Conservation (phyloP, 2,888 invertebrate species). For the Phyllotreta cruciferae region DNA sequence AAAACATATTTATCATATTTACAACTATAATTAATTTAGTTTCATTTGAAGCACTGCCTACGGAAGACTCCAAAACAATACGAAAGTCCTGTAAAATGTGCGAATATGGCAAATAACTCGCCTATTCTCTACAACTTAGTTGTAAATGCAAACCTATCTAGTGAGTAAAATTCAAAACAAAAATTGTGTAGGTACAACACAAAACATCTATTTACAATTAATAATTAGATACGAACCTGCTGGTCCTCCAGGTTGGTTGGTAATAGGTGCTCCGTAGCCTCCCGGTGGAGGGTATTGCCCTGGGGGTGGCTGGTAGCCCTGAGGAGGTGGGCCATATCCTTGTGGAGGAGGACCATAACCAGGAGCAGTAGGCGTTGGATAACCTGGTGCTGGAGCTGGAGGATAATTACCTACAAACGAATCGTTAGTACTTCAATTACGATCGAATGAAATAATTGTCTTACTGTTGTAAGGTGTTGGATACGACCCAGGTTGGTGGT, state of each 20-base stretch:
- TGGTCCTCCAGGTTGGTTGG: slow-evolving; percentile 49
- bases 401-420: slow-evolving; percentile 43
- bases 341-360: slow-evolving; percentile 45
- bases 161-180: no score
- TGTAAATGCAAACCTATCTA: no score
- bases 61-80: no score
- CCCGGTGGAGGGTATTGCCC: slow-evolving; percentile 46
- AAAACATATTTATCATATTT: no score
- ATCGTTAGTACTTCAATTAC: neutral
- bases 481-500: slow-evolving; percentile 58
- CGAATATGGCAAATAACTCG: no score
- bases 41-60: no score
- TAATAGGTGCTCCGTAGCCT: slow-evolving; percentile 55
- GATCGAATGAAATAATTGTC: slow-evolving; percentile 17
- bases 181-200: no score
- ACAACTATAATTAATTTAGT: no score
- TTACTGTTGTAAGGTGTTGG: slow-evolving; percentile 53
- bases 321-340: slow-evolving; percentile 45
- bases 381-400: slow-evolving; percentile 45
- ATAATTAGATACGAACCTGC: slow-evolving; percentile 8
- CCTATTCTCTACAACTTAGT: no score
- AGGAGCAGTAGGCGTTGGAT: slow-evolving; percentile 46
- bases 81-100: no score
- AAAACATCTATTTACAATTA: neutral
- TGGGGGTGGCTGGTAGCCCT: slow-evolving; percentile 45